These are phyloP conservation scores for Taurulus bubalis DNA, from an alignment of 2,113 vertebrate genomes.

Conservation along the genomic window DNA sequence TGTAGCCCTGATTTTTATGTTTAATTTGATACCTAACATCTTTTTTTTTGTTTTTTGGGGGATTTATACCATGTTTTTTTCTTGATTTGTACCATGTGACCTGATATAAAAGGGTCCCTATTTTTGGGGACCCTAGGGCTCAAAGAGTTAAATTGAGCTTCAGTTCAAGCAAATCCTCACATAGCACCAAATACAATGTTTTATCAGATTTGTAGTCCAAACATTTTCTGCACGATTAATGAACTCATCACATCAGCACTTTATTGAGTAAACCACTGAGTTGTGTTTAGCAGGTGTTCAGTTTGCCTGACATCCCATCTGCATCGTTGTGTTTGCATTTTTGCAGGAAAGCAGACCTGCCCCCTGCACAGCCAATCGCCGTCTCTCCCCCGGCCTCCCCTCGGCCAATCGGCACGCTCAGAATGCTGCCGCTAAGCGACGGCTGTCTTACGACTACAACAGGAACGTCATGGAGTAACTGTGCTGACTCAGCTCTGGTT, in stretches of 20 bases:
- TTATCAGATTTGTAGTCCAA: background rate
- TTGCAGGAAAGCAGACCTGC: conserved; percentile 64
- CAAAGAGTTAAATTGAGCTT: background rate
- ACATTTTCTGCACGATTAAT: background rate
- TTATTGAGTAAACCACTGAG: background rate
- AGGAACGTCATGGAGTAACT: conserved; percentile 69
- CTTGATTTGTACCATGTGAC: too few relatives aligned
- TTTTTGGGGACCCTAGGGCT: too few relatives aligned
- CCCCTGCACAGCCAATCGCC: conserved; percentile 53
- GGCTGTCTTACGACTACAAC: conserved; percentile 81
- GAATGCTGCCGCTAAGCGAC: conserved; percentile 70
- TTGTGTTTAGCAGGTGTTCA: background rate
- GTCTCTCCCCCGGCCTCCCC: conserved; percentile 74
- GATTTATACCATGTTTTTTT: too few relatives aligned
- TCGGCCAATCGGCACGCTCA: conserved; percentile 73
- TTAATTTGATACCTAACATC: too few relatives aligned
- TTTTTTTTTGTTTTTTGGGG: too few relatives aligned
- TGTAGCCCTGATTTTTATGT: too few relatives aligned
- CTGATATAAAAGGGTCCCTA: too few relatives aligned
- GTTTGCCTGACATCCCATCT: background rate
- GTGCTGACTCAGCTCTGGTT: background rate
- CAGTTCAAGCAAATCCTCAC: background rate
- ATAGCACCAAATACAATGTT: background rate
- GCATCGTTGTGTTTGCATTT: background rate
- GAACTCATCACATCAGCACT: background rate